phyloP scores from a whole-genome alignment of 1,140 invertebrate species.

The Octopus bimaculoides region DNA sequence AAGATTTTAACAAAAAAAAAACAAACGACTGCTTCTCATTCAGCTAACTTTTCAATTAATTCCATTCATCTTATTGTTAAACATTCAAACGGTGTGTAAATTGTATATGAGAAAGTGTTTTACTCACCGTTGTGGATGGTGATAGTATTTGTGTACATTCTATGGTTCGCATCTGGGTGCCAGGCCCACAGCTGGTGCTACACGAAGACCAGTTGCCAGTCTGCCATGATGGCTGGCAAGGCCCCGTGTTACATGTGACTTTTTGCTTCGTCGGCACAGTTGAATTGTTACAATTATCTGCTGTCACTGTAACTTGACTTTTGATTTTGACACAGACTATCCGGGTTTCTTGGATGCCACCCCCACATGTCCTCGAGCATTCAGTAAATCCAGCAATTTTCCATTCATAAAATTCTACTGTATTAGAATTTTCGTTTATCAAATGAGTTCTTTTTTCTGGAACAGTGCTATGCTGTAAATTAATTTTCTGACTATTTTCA shows the following conservation, averaged over 20 bases:
- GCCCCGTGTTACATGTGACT: conserved; percentile 68
- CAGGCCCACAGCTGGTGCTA: conserved; percentile 60
- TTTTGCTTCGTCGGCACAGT: conserved; percentile 64
- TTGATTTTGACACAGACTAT: conserved; percentile 65
- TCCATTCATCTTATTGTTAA: neutral
- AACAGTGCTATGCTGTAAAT: too few relatives aligned
- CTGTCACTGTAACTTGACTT: conserved; percentile 62
- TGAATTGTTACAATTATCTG: conserved; percentile 65
- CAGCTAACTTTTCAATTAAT: too few relatives aligned
- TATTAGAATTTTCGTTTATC: too few relatives aligned
- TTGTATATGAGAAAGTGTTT: neutral
- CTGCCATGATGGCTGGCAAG: conserved; percentile 62
- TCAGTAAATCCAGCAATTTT: neutral
- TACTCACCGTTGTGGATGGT: neutral
- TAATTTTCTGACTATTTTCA: too few relatives aligned
- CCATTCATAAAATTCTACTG: neutral
- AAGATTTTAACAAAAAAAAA: too few relatives aligned
- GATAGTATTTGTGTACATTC: conserved; percentile 49
- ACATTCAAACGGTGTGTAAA: neutral
- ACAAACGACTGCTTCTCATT: too few relatives aligned
- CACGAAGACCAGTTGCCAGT: conserved; percentile 55
- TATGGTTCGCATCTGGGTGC: conserved; percentile 55
- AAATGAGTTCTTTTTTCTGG: too few relatives aligned
- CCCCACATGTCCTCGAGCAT: neutral
- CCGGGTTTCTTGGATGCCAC: conserved; percentile 65